Evolutionary conservation across 2,888 invertebrate species (phyloP), one percentile per base, ranked within the genome.

Genomic region (Hedya salicella): DNA sequence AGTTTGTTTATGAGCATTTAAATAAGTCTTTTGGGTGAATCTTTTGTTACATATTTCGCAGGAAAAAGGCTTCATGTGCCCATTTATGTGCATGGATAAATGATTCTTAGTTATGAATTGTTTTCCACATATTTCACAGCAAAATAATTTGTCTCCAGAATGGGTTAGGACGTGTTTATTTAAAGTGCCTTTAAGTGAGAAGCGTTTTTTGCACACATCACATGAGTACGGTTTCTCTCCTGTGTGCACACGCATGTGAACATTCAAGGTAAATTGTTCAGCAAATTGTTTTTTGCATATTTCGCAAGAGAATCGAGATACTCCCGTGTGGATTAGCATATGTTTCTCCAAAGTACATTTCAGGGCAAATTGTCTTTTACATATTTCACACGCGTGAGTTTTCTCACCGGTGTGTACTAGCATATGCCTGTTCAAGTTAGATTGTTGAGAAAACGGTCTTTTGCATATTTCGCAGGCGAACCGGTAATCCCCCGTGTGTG

Each of bases 121-220:
- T n/a, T 57, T 57, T 32, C 57, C 57, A 32, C 57, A 57, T 17
- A 46, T 46, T 19, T 57, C 57, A 46, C 57, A 57, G 46, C 57
- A 57, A 19, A 57, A 57, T 46, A 57, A 16, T 46, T 57, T 57
- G 42, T 57, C 44, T 3, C 16, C 57, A 13, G 44, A 17, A 9
- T 57, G 57, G 4, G 44, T 57, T 17, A 57, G 32, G 8, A 57
- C 17, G 17, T 57, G 57, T 17, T 44, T 46, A 19, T 46, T 46
- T 13, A 57, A 32, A 0, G 57, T 57, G 8, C 57, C 44, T 32
- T 57, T 46, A 9, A 57, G 17, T 32, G 44, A 32, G n/a, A 57
- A 57, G 2, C 17, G 21, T 19, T 57, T 57, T 16, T 57, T 57
- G 30, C 57, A 57, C 3, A 46, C 9, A n/a, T 32, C 30, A 11